These are phyloP conservation scores for Hydrophis major DNA, from an alignment of 2,797 vertebrate genomes.

Conservation along the genomic window DNA sequence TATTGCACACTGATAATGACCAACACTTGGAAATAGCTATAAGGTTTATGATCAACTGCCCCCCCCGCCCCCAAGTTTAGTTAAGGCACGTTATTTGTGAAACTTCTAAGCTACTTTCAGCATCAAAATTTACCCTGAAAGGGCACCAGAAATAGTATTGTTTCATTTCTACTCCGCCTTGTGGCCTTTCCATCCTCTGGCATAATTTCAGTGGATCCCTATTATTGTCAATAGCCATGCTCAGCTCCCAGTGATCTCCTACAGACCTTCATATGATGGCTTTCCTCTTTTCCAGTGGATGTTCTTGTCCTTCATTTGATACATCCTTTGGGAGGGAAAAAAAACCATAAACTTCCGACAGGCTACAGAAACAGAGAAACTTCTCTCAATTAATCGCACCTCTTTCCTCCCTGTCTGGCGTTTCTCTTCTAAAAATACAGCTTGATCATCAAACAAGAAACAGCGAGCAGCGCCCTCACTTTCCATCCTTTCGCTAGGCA, in stretches of 20 bases:
- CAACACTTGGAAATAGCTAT: background rate
- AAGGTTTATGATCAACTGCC: background rate
- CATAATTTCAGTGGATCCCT: background rate
- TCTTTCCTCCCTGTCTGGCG: conserved; percentile 10
- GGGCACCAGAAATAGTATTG: background rate
- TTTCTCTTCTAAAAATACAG: background rate
- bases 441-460: conserved; percentile 37
- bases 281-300: background rate
- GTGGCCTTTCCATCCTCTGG: background rate
- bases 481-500: conserved; percentile 19
- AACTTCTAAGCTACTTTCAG: background rate
- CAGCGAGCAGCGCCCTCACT: conserved; percentile 30
- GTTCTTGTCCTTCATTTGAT: background rate
- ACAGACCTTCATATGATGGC: background rate
- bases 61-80: background rate
- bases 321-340: background rate
- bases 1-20: background rate
- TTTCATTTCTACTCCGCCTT: background rate
- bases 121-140: background rate
- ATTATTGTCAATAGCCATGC: background rate
- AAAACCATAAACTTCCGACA: background rate
- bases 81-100: background rate
- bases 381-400: conserved; percentile 14
- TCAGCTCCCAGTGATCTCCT: background rate
- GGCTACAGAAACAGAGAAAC: background rate